Evolutionary conservation across 2,113 vertebrate species (phyloP), one percentile per base, ranked within the genome.

Genomic region (Motacilla tschutschensis): DNA sequence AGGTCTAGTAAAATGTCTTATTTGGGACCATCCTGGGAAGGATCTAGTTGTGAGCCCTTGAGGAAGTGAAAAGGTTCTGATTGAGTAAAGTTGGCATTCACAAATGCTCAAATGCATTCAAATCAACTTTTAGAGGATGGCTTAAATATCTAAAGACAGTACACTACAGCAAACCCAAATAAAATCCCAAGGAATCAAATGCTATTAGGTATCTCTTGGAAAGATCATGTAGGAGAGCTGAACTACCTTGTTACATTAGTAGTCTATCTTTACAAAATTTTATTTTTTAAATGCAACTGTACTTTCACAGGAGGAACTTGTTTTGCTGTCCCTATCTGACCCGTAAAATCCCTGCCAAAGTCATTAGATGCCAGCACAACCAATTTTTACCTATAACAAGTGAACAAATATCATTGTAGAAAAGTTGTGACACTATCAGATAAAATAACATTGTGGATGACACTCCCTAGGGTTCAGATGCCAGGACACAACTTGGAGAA

Each of bases 241-340:
- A 79, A 69, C 15, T 72, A 50, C n/a, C 9, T 46, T 29, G 3
- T 44, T 46, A 38, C 10, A 73, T 10, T 19, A 40, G 17, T 7
- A 57, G 43, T 17, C 31, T 25, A 48, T 25, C 41, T 64, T 79
- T 36, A 33, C 6, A n/a, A 53, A 51, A 48, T 51, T 57, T 51
- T 44, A 25, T 41, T 72, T 40, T 54, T 55, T 35, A 59, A 72
- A 26, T 55, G 8, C 53, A 74, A 71, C 36, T 40, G 8, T 57
- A 97, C 94, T 95, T 97, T 97, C 44, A 97, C 96, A n/a, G 96
- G 96, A 43, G 94, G 96, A 12, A 96, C 95, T 93, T 97, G 97
- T 87, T 97, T 97, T 77, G 96, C 96, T 53, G 95, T 96, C n/a
- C 75, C 96, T 91, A 97, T 96, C 89, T 97, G 96, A 81, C 92